Conservation (phyloP, 2,113 vertebrate species). For the Dissostichus mawsoni region DNA sequence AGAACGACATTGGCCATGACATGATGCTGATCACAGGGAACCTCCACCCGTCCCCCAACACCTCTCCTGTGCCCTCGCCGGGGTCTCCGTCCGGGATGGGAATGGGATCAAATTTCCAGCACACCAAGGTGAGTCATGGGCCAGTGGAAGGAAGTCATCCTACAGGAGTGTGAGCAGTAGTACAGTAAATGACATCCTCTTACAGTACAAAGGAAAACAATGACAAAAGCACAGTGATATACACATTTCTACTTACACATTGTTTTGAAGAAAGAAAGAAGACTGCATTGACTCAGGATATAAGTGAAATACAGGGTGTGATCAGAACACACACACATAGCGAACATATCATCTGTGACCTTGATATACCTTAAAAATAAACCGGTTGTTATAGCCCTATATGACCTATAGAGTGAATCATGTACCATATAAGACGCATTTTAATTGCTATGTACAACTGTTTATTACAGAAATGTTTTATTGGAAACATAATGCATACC, state of each 20-base stretch:
- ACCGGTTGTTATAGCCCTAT: not conserved
- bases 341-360: not conserved
- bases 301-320: not conserved
- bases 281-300: not conserved
- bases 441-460: not conserved
- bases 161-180: slow-evolving; percentile 1
- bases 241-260: not conserved
- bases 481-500: not conserved
- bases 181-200: not conserved
- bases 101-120: slow-evolving; percentile 93
- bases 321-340: not conserved
- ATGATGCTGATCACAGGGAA: slow-evolving; percentile 96
- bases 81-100: slow-evolving; percentile 94
- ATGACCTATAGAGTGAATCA: not conserved
- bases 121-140: slow-evolving; percentile 90
- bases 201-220: not conserved
- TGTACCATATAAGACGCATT: too few species aligned
- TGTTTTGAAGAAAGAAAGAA: not conserved
- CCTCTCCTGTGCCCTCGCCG: slow-evolving; percentile 94
- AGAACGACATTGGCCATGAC: slow-evolving; percentile 93
- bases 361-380: not conserved
- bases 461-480: not conserved
- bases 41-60: slow-evolving; percentile 95
- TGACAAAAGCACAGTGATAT: not conserved
- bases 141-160: slow-evolving; percentile 2